Base-by-base conservation (phyloP, 2,888 invertebrate species). In the Acronicta aceris region DNA sequence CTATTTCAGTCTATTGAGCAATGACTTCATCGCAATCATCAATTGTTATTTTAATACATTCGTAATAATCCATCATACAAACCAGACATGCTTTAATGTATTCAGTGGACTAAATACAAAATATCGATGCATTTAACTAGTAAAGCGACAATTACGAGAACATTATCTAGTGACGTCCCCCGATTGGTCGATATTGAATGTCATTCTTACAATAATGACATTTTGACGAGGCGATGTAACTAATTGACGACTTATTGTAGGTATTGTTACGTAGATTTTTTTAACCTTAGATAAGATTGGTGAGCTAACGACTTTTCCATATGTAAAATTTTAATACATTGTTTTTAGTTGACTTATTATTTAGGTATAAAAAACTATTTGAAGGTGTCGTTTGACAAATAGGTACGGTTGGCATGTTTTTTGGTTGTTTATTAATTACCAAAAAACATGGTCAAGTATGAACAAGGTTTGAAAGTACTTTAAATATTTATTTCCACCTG, bases 201-300 rank as follows among this genome's bases (percentile, higher is more conserved):
- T 78, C 81, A 66, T 83, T 79, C 78, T 74, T 53, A 71, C 69
- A 74, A 79, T 82, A 82, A 82, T 76, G 78, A 81, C 76, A 78
- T 79, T 82, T 78, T 70, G 76, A 82, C 73, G 74, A 80, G 71
- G 68, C 71, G 45, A 61, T 67, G 70, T 74, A 58, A 68, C 74
- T 77, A 78, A 80, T 80, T 73, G 69, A 50, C 27, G 54, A 45
- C 43, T 47, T 45, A 66, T 50, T 71, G 53, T 50, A 25, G 25
- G 46, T 71, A 58, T 70, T 74, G 68, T 69, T 54, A 30, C 53
- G 60, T 55, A 30, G 40, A 50, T 70, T 74, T 76, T 21, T 65
- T 63, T 63, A 50, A 57, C 45, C 47, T 63, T 59, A 71, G 68
- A 67, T 74, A 61, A 59, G 48, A 57, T 49, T 45, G 12, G 30